These are phyloP conservation scores for Trogon surrucura DNA, from an alignment of 2,113 vertebrate genomes.

Conservation along the genomic window DNA sequence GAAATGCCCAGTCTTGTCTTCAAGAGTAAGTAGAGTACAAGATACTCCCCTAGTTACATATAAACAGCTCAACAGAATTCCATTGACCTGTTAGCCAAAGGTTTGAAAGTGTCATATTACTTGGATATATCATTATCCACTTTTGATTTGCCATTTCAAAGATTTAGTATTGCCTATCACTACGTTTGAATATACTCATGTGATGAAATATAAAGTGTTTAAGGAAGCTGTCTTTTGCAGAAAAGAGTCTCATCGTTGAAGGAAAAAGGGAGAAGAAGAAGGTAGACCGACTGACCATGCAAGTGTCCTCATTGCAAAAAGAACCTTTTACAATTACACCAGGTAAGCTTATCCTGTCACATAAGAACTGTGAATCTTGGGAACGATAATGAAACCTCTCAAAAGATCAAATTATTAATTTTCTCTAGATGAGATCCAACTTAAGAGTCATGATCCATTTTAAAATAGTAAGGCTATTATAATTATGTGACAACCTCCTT, in stretches of 20 bases:
- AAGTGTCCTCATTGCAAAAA: conserved; percentile 85
- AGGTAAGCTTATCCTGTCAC: conserved; percentile 70
- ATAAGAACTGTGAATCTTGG: background rate
- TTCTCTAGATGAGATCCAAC: background rate
- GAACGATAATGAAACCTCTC: background rate
- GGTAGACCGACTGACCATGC: conserved; percentile 89
- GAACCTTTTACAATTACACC: conserved; percentile 89
- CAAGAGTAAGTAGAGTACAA: background rate
- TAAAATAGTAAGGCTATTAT: background rate
- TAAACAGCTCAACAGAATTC: background rate
- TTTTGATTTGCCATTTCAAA: background rate
- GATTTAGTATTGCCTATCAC: background rate
- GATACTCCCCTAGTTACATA: background rate
- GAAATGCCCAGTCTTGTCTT: background rate
- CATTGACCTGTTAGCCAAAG: background rate
- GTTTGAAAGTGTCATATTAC: background rate
- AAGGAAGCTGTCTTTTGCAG: conserved; percentile 69
- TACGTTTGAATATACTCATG: background rate
- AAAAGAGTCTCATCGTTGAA: conserved; percentile 87
- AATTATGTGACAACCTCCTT: background rate
- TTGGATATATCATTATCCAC: background rate
- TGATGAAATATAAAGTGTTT: background rate
- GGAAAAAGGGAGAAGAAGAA: conserved; percentile 95
- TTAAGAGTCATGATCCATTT: background rate
- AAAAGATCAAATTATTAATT: background rate